Conservation (phyloP, 2,888 invertebrate genomes). For the Cryptocheilus praepositus region DNA sequence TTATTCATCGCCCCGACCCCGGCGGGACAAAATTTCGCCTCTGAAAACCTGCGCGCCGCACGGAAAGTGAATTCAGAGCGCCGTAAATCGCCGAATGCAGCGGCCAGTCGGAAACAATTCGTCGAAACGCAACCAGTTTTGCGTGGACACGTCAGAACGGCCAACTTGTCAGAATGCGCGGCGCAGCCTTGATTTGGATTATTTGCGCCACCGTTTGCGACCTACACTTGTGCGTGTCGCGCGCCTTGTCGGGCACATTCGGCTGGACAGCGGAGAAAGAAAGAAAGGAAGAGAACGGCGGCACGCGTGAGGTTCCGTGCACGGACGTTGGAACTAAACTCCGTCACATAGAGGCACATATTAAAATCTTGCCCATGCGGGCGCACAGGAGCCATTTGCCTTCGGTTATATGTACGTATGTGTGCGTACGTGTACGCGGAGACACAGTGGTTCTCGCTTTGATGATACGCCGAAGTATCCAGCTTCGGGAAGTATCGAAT, state of each 20-base stretch:
- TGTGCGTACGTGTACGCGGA: not conserved
- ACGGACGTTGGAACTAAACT: slow-evolving; percentile 36
- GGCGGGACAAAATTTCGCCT: no score
- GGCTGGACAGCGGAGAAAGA: not conserved
- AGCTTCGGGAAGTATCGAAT: no score
- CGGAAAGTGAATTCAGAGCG: slow-evolving; percentile 9
- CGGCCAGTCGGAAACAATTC: slow-evolving; percentile 29
- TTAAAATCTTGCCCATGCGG: slow-evolving; percentile 47
- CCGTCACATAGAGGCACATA: slow-evolving; percentile 38
- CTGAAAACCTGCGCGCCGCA: no score
- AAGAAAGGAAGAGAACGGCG: not conserved
- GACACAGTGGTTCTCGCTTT: slow-evolving; percentile 37
- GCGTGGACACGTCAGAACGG: slow-evolving; percentile 46
- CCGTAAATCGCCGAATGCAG: slow-evolving; percentile 37
- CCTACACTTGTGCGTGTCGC: not conserved
- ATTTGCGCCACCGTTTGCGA: slow-evolving; percentile 42
- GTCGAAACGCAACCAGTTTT: slow-evolving; percentile 49
- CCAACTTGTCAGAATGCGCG: slow-evolving; percentile 49
- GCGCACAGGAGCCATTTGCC: slow-evolving; percentile 42
- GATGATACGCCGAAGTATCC: no score
- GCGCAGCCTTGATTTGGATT: slow-evolving; percentile 53
- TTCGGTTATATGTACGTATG: slow-evolving; percentile 18
- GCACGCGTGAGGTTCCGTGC: slow-evolving; percentile 33
- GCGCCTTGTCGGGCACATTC: no score
- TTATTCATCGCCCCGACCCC: no score